A percentile compares a stretch with the other conserved stretches of the same genome.
Evolutionary conservation across 2,113 vertebrate species (phyloP).

Genomic region (Erythrocercus mccallii): DNA sequence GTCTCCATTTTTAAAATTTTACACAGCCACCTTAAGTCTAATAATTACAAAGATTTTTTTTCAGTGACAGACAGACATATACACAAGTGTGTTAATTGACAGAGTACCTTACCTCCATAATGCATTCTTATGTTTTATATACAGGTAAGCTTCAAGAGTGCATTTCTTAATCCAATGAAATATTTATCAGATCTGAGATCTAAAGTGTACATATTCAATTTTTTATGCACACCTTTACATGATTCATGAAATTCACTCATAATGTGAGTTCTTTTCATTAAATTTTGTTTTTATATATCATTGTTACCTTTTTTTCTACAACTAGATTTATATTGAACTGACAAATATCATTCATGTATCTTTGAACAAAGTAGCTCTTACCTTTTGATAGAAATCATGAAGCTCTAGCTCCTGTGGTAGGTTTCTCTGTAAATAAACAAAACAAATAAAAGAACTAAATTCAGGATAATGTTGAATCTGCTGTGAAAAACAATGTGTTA

Average conservation of each 20-base stretch:
- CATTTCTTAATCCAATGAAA: slow-evolving; percentile 67
- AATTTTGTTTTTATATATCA: slow-evolving; percentile 59
- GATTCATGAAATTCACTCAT: slow-evolving; percentile 57
- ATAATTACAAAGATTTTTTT: slow-evolving; percentile 28
- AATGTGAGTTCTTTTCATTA: slow-evolving; percentile 62
- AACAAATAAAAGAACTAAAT: background rate
- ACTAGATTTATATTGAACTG: slow-evolving; percentile 10
- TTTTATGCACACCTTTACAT: slow-evolving; percentile 63
- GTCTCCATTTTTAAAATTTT: background rate
- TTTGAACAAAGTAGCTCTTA: slow-evolving; percentile 36
- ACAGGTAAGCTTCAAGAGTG: slow-evolving; percentile 52
- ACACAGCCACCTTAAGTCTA: background rate
- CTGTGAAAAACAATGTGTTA: background rate
- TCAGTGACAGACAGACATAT: slow-evolving; percentile 21
- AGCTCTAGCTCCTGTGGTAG: background rate
- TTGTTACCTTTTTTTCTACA: slow-evolving; percentile 9
- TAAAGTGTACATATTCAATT: slow-evolving; percentile 63
- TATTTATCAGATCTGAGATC: slow-evolving; percentile 61
- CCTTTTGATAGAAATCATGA: slow-evolving; percentile 6
- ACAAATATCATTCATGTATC: slow-evolving; percentile 37
- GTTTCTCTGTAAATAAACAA: slow-evolving; percentile 1
- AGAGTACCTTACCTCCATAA: slow-evolving; percentile 47
- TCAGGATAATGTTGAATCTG: background rate
- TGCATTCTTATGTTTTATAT: slow-evolving; percentile 26
- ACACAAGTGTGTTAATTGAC: slow-evolving; percentile 58